Evolutionary conservation across 2,888 invertebrate species (phyloP).

Genomic region (Itoplectis maculator): DNA sequence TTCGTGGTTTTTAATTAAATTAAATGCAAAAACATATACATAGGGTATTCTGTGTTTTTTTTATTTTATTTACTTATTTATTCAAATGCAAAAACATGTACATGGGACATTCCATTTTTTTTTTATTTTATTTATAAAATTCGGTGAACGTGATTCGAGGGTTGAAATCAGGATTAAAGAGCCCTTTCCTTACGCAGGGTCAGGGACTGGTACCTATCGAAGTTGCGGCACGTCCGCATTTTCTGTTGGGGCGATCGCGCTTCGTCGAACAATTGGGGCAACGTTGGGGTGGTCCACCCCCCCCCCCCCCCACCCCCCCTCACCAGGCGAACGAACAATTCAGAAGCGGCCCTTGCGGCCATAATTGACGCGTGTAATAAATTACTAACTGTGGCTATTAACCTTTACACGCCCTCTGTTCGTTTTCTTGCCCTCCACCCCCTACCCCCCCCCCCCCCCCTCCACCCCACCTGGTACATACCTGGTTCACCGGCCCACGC

Average conservation of each 20-base stretch:
- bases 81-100: no score
- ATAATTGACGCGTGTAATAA: conserved; percentile 54
- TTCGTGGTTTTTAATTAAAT: no score
- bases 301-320: no score
- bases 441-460: background rate
- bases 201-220: background rate
- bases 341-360: conserved; percentile 4
- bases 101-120: no score
- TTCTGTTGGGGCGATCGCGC: no score
- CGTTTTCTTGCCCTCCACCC: conserved; percentile 8
- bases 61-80: no score
- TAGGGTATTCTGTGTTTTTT: no score
- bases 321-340: conserved; percentile 26
- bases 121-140: no score
- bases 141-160: background rate
- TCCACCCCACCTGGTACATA: no score
- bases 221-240: no score
- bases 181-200: background rate
- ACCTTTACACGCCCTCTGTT: conserved; percentile 23
- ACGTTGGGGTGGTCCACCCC: conserved; percentile 15
- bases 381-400: conserved; percentile 37
- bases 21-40: no score
- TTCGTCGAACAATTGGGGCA: conserved; percentile 30
- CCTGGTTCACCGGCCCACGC: conserved; percentile 5
- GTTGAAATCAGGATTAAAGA: background rate